These are phyloP conservation scores for Eupeodes latifasciatus DNA, from an alignment of 2,888 invertebrate genomes.

Conservation along the genomic window DNA sequence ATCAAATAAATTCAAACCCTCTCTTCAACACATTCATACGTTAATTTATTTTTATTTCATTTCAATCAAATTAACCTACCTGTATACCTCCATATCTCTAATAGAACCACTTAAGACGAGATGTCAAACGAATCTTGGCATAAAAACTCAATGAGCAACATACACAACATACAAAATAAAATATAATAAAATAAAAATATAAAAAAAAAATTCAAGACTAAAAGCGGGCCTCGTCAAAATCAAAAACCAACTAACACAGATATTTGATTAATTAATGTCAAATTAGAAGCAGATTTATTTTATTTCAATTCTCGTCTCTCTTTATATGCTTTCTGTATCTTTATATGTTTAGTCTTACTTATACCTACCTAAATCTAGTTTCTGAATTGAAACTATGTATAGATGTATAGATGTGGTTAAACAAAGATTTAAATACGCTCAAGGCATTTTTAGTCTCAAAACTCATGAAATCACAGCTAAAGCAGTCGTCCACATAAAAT, in stretches of 20 bases:
- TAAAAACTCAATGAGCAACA: conserved; percentile 1
- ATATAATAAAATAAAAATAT: background rate
- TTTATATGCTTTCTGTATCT: background rate
- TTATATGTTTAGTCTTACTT: background rate
- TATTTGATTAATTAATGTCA: conserved; percentile 74
- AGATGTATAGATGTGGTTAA: background rate
- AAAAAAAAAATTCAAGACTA: background rate
- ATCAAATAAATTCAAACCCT: no score
- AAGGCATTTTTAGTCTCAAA: background rate
- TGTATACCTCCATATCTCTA: no score
- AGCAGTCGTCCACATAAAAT: conserved; percentile 23
- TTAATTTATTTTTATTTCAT: background rate
- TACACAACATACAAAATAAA: no score
- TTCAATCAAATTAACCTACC: background rate
- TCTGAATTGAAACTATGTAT: background rate
- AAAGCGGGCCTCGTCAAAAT: conserved; percentile 25
- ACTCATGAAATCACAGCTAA: conserved; percentile 8
- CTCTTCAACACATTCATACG: no score
- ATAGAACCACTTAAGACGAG: background rate
- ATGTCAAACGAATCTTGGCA: conserved; percentile 19
- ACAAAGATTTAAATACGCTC: background rate
- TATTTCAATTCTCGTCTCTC: background rate
- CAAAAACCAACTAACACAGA: conserved; percentile 59
- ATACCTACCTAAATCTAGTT: background rate
- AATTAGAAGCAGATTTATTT: conserved; percentile 59